Base-by-base conservation (phyloP, 2,888 invertebrate species). In the Andrena fulva region DNA sequence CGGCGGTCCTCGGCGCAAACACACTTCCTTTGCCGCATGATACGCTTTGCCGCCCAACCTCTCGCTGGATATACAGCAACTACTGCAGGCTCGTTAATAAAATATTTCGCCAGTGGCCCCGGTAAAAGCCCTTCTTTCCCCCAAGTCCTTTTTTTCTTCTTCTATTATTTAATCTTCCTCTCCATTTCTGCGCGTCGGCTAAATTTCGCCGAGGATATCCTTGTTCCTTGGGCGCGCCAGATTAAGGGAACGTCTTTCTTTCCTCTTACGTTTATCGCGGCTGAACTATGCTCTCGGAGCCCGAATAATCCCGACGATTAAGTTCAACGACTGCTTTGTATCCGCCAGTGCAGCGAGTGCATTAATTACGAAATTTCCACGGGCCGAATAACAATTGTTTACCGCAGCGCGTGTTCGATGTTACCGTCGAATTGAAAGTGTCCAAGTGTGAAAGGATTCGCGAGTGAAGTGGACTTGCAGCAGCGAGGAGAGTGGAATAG, bases 71-170 rank as follows among this genome's bases (percentile, higher is more conserved):
- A 35, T 35, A 48, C 60, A 31, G 68, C 67, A 66, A 68, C 79
- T 64, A 54, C 73, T 48, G 64, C 52, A 64, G n/a, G 8, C 48
- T 68, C 52, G 68, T 80, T 83, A 83, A 85, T 83, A 83, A 83
- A 80, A 77, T 78, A 85, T 83, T 80, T 80, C 77, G 35, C 54
- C 63, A 31, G 54, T 48, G 60, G 64, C 50, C 7, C 33, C 52
- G 62, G 56, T 59, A 60, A 76, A 35, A 27, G 54, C 66, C 48
- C 42, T 67, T 70, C 70, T 67, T 64, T 67, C 35, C 63, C 29
- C 48, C 42, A n/a, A 56, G n/a, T 27, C 12, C 42, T 42, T 42
- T 50, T 56, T 10, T 24, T 48, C 42, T 68, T 69, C 42, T 62
- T 63, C 42, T 69, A 78, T 82, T 82, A 76, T 82, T 69, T 73